These are phyloP conservation scores for Rhinoraja longicauda DNA, from an alignment of 2,797 vertebrate genomes.

Conservation along the genomic window DNA sequence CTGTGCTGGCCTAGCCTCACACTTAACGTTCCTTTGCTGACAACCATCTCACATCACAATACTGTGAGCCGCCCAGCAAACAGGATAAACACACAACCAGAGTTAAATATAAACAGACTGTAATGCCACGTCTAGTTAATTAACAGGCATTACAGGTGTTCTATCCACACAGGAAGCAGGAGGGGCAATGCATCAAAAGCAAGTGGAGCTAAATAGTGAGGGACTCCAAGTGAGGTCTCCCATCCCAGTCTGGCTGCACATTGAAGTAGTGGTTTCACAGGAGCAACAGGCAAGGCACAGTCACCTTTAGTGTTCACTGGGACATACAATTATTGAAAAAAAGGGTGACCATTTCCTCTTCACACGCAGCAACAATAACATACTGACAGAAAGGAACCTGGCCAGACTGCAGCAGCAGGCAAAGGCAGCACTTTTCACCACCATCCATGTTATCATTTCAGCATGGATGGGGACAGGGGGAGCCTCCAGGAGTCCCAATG, in stretches of 20 bases:
- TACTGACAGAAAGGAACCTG: neutral
- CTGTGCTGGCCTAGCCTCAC: neutral
- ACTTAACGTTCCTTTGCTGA: neutral
- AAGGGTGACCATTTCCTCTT: neutral
- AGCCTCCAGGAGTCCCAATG: no score
- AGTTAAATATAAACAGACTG: neutral
- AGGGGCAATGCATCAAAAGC: neutral
- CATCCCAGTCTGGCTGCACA: neutral
- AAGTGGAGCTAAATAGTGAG: neutral
- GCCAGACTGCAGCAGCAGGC: neutral
- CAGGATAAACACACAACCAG: neutral
- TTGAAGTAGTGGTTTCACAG: neutral
- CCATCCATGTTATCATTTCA: neutral
- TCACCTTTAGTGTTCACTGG: constrained; percentile 1
- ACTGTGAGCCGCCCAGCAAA: neutral
- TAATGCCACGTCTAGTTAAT: neutral
- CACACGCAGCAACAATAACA: neutral
- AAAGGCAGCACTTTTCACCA: neutral
- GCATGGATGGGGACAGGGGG: no score
- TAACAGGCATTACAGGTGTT: neutral
- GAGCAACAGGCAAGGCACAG: neutral
- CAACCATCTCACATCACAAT: neutral
- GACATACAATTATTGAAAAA: neutral
- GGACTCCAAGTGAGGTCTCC: neutral
- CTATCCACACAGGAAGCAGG: neutral